A percentile compares a stretch with the other conserved stretches of the same genome.
Evolutionary conservation across 2,113 vertebrate species (phyloP).

Genomic region (Misgurnus anguillicaudatus): DNA sequence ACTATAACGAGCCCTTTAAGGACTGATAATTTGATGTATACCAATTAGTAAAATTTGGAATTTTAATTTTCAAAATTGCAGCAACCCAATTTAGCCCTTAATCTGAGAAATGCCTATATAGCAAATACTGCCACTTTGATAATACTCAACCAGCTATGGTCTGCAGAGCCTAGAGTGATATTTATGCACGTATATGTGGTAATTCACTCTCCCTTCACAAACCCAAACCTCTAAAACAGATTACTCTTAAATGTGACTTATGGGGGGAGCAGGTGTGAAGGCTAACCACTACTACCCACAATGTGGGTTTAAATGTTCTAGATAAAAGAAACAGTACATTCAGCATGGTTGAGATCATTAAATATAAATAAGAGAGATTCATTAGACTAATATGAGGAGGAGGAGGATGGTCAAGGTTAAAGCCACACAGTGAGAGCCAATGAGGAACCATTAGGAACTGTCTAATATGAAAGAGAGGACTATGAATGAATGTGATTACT

Average conservation of each 20-base stretch:
- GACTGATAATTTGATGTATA: too few relatives aligned
- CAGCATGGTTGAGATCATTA: conserved; percentile 27
- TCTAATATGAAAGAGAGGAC: conserved; percentile 2
- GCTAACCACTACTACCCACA: conserved; percentile 33
- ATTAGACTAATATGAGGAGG: conserved; percentile 44
- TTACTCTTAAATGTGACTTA: conserved; percentile 34
- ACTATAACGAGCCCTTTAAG: too few relatives aligned
- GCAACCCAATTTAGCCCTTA: too few relatives aligned
- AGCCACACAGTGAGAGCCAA: not conserved
- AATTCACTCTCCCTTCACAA: not conserved
- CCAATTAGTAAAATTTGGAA: too few relatives aligned
- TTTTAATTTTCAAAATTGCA: too few relatives aligned
- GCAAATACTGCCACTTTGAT: not conserved
- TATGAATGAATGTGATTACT: too few relatives aligned
- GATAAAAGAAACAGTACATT: conserved; percentile 31
- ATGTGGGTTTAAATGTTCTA: conserved; percentile 33
- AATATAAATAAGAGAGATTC: conserved; percentile 34
- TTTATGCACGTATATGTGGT: not conserved
- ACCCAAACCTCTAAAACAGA: conserved; percentile 23
- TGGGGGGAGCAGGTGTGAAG: conserved; percentile 7
- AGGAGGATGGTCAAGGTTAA: conserved; percentile 22
- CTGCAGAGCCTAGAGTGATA: not conserved
- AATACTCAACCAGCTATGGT: not conserved
- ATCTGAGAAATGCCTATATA: too few relatives aligned
- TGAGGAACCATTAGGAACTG: not conserved